Evolutionary conservation across 2,113 vertebrate genomes (phyloP).

Genomic region (Hippocampus zosterae): DNA sequence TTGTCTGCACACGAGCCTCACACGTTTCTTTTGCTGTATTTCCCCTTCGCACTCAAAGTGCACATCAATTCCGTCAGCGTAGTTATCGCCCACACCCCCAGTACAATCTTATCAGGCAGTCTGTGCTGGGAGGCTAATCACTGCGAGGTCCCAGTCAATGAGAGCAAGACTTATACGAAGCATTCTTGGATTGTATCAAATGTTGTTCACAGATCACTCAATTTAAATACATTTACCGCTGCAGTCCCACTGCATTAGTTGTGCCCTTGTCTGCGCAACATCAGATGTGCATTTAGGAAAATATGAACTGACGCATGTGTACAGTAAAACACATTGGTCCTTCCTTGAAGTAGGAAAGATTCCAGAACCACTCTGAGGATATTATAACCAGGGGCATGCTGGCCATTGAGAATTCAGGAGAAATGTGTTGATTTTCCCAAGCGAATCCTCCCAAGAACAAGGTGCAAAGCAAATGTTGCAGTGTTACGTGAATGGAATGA

Average conservation of each 20-base stretch:
- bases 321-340: neutral
- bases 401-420: too few relatives aligned
- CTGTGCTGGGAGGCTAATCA: slow-evolving; percentile 7
- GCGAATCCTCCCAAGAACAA: slow-evolving; percentile 17
- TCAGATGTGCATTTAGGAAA: neutral
- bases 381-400: slow-evolving; percentile 14
- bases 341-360: neutral
- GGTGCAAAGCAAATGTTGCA: slow-evolving; percentile 9
- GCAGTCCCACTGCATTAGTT: slow-evolving; percentile 2
- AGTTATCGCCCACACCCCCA: slow-evolving; percentile 13
- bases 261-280: neutral
- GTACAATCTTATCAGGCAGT: slow-evolving; percentile 5
- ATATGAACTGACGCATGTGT: neutral
- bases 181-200: slow-evolving; percentile 4
- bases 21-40: neutral
- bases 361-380: slow-evolving; percentile 6
- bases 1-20: slow-evolving; percentile 2
- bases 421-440: too few relatives aligned
- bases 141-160: slow-evolving; percentile 8
- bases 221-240: slow-evolving; percentile 10
- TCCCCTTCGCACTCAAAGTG: slow-evolving; percentile 6
- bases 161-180: slow-evolving; percentile 9
- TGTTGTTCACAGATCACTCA: neutral
- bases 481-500: neutral
- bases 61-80: slow-evolving; percentile 8